Conservation (phyloP, 2,113 vertebrate species). For the Daboia siamensis region DNA sequence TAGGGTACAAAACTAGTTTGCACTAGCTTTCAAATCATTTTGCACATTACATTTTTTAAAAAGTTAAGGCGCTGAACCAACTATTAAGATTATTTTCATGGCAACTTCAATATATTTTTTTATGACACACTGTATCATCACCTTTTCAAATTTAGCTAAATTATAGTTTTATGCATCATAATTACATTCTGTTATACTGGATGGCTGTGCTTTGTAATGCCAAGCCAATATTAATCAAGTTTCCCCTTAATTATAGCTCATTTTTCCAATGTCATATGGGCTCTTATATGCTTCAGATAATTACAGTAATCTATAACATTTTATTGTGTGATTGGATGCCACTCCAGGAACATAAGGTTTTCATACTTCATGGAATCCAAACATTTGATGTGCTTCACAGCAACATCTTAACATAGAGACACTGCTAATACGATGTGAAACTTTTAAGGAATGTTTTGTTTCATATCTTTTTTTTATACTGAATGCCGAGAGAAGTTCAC, state of each 20-base stretch:
- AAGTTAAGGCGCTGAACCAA: slow-evolving; percentile 30
- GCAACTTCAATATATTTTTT: slow-evolving; percentile 48
- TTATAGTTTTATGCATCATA: slow-evolving; percentile 56
- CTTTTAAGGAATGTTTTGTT: not conserved
- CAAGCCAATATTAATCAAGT: slow-evolving; percentile 59
- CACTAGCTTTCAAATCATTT: slow-evolving; percentile 15
- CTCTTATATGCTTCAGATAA: slow-evolving; percentile 40
- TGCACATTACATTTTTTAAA: slow-evolving; percentile 35
- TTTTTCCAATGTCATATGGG: slow-evolving; percentile 27
- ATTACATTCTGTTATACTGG: slow-evolving; percentile 52
- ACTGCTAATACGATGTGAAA: slow-evolving; percentile 5
- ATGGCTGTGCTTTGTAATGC: slow-evolving; percentile 50
- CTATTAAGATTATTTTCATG: slow-evolving; percentile 48
- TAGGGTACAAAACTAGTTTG: slow-evolving; percentile 36
- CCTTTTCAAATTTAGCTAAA: slow-evolving; percentile 62
- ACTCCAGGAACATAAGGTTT: not conserved
- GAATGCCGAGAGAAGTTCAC: not conserved
- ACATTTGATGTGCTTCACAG: slow-evolving; percentile 11
- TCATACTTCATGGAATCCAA: not conserved
- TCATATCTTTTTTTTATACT: not conserved
- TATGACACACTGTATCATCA: slow-evolving; percentile 40
- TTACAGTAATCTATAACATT: slow-evolving; percentile 42
- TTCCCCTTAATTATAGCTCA: slow-evolving; percentile 49
- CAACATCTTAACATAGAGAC: not conserved
- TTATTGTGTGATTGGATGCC: slow-evolving; percentile 11